Evolutionary conservation across 2,888 invertebrate genomes (phyloP), one percentile per base, ranked within the genome.

Genomic region (Drosophila mettleri): DNA sequence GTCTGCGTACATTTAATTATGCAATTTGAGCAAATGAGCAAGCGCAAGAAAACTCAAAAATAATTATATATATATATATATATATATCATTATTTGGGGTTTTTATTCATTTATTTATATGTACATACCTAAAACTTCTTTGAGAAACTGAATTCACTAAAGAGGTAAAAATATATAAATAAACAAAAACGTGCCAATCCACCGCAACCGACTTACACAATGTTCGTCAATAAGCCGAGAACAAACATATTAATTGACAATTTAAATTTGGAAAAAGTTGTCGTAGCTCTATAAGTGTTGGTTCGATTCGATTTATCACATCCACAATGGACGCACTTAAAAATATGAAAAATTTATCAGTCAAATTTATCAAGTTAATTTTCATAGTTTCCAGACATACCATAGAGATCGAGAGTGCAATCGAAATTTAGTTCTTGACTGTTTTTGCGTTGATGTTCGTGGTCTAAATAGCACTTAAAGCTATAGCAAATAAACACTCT

Each of bases 1-100:
- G 83, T 88, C 80, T 88, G 88, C 84, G 86, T 88, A 88, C 88
- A 80, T 78, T 88, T 86, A 84, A 84, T 84, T 84, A 80, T 86
- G 84, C 84, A 84, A 86, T 88, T 87, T 88, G 80, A 82, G 88
- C 88, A 83, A 88, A 79, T 86, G 71, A 68, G 61, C 55, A 62
- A 69, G 67, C 39, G 33, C 55, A 54, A 54, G 52, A 43, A 49
- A 59, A 65, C 45, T 18, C 62, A 55, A 38, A 24, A 46, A 49
- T n/a, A 64, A 67, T 41, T 29, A 61, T n/a, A 34, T 20, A 36
- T 36, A 24, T 24, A 34, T n/a, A 33, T 10, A 14, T 22, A 34
- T 38, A 60, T 24, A n/a, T 14, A 39, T 31, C n/a, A n/a, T n/a
- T n/a, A n/a, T n/a, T n/a, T n/a, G n/a, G n/a, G n/a, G 5, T 24